Percentiles rank a stretch among this genome's conserved stretches.
Evolutionary conservation across 2,888 invertebrate species (phyloP).

Genomic region (Aporophyla nigra): DNA sequence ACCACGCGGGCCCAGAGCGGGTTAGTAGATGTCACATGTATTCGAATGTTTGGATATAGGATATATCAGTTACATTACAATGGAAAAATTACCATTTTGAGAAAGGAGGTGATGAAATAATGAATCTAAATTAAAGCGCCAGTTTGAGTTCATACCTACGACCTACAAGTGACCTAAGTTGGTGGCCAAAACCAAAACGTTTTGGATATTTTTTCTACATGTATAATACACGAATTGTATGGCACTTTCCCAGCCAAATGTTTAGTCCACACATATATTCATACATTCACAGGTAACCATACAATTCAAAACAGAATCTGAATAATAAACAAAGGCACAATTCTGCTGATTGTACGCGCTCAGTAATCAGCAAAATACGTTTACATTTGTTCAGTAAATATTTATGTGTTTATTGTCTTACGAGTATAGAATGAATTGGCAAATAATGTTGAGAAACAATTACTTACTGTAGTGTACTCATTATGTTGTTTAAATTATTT

Average conservation of each 20-base stretch:
- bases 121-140: no score
- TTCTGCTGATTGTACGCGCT: constrained; percentile 39
- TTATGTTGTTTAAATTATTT: neutral
- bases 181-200: no score
- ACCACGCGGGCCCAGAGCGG: no score
- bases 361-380: constrained; percentile 32
- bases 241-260: neutral
- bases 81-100: no score
- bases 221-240: no score
- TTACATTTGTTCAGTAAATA: constrained; percentile 24
- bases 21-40: no score
- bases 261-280: neutral
- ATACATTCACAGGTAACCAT: neutral
- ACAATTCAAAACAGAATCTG: constrained; percentile 18
- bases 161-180: no score
- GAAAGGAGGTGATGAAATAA: no score
- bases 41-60: no score
- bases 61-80: no score
- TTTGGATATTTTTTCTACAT: no score
- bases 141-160: no score
- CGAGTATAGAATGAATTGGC: neutral
- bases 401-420: constrained; percentile 15
- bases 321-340: constrained; percentile 24
- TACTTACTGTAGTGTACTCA: neutral
- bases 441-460: neutral